Evolutionary conservation across 2,797 vertebrate genomes (phyloP).

Genomic region (Cirrhinus mrigala): DNA sequence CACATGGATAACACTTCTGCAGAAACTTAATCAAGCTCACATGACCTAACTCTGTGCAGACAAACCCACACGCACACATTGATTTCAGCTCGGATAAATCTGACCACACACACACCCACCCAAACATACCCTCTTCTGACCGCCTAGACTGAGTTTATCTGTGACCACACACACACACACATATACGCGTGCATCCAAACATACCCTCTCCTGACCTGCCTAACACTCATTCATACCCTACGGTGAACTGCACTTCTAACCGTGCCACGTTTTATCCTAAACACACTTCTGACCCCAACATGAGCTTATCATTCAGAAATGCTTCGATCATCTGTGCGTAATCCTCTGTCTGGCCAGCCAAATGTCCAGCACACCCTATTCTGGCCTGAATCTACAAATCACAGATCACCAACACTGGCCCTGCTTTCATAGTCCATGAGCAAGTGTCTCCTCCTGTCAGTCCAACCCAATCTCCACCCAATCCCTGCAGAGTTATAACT

Average conservation of each 20-base stretch:
- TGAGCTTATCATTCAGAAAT: conserved; percentile 50
- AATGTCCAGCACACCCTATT: conserved; percentile 44
- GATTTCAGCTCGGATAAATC: conserved; percentile 8
- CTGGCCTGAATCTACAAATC: conserved; percentile 51
- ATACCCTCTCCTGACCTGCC: conserved; percentile 61
- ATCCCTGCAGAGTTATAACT: conserved; percentile 23
- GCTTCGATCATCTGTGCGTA: conserved; percentile 33
- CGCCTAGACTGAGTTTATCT: conserved; percentile 24
- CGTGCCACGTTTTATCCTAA: conserved; percentile 9
- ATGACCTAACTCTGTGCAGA: not conserved
- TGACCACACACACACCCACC: conserved; percentile 10
- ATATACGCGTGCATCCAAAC: not conserved
- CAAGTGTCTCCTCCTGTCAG: conserved; percentile 28
- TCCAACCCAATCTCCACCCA: conserved; percentile 51
- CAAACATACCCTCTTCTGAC: not conserved
- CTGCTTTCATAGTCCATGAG: conserved; percentile 29
- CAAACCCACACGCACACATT: not conserved
- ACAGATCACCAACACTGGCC: conserved; percentile 18
- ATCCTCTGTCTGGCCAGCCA: conserved; percentile 41
- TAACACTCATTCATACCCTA: conserved; percentile 12
- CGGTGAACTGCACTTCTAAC: not conserved
- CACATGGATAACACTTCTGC: conserved; percentile 15
- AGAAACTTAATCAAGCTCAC: conserved; percentile 30
- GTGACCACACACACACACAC: conserved; percentile 23
- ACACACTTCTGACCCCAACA: conserved; percentile 30